Base-by-base conservation (phyloP, 2,797 vertebrate species). In the Arrhamphus sclerolepis region DNA sequence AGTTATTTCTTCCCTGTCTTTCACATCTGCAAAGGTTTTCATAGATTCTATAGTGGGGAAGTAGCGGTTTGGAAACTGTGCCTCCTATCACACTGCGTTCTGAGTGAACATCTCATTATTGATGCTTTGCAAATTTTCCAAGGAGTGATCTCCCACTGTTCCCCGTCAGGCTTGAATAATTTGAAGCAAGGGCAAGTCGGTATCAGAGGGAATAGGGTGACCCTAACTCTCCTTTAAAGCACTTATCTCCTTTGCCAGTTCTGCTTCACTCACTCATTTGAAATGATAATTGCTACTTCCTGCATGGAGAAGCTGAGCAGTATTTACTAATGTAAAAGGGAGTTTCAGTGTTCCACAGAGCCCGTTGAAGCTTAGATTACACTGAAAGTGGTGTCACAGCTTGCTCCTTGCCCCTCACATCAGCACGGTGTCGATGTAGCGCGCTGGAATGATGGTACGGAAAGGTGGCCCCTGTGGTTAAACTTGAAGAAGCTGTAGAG, bases 171-270 rank as follows among this genome's bases (percentile, higher is more conserved):
- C 83, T 72, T 61, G 77, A 84, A 81, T 89, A 78, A 86, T 85
- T 83, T 81, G 65, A 79, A 69, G 82, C 75, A 66, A 86, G 80
- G 80, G 80, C 80, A 77, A 66, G 66, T 31, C 60, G 53, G 68
- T 84, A 89, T 90, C 84, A 87, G 80, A 87, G 71, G 74, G 78
- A 83, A 71, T 70, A 78, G 80, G 83, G 77, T 86, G 89, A 91
- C 89, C 89, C 79, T 56, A 44, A 42, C 79, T 85, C 75, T 83
- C 73, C 70, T 83, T 38, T 77, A 69, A 74, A 84, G 82, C 81
- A 89, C 82, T 91, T 89, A 89, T 91, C 85, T 88, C 72, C 71
- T 81, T 78, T 57, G 72, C 82, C 84, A 83, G 85, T 74, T 81
- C 81, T 76, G 76, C 84, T 87, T 82, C 86, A 77, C 70, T 85